These are phyloP conservation scores for Lontra canadensis DNA, from an alignment of 2,113 vertebrate genomes.

Conservation along the genomic window DNA sequence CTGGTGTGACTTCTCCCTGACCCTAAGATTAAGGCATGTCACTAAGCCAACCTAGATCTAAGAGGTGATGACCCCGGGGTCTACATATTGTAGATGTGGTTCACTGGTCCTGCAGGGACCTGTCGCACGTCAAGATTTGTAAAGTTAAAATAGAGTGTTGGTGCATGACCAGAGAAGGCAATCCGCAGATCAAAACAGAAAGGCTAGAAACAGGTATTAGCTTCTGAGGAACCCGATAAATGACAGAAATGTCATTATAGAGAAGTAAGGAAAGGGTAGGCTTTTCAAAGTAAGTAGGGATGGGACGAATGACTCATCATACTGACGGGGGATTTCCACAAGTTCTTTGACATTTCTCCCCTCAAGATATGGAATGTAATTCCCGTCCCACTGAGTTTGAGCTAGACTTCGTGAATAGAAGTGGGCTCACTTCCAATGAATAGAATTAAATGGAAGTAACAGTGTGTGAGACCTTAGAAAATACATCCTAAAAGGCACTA, in stretches of 20 bases:
- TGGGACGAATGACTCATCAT: background rate
- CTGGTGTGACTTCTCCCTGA: background rate
- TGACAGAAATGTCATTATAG: background rate
- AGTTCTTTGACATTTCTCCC: background rate
- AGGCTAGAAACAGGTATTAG: background rate
- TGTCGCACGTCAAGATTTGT: background rate
- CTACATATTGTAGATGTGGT: background rate
- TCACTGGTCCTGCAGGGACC: background rate
- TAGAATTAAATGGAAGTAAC: background rate
- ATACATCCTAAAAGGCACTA: background rate
- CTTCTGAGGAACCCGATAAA: background rate
- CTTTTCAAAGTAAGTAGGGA: background rate
- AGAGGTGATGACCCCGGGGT: background rate
- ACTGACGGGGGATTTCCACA: background rate
- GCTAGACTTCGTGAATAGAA: background rate
- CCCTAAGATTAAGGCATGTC: background rate
- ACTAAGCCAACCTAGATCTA: background rate
- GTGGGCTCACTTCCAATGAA: background rate
- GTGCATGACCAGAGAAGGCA: background rate
- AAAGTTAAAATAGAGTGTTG: background rate
- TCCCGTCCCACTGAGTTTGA: background rate
- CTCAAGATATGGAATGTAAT: background rate
- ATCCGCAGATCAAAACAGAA: background rate
- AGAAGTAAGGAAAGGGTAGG: background rate
- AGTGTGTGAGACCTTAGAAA: constrained; percentile 15